These are phyloP conservation scores for Holothuria leucospilota DNA, from an alignment of 53 echinoderm and acorn worm species.

Conservation along the genomic window DNA sequence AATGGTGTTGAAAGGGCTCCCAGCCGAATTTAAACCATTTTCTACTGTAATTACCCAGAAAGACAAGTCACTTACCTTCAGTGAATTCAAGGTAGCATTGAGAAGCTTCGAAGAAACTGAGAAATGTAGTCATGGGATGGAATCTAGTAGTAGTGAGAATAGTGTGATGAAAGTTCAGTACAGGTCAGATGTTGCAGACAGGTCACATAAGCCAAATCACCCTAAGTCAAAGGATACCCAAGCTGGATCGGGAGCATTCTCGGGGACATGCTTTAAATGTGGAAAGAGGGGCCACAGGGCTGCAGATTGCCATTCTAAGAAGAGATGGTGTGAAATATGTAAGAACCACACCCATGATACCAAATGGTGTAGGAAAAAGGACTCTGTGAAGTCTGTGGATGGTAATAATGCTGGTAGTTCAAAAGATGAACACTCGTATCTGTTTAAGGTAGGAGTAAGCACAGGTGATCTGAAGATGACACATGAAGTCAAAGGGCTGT, in stretches of 20 bases:
- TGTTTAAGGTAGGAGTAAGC: slow-evolving; percentile 16
- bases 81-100: not conserved
- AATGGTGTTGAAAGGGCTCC: slow-evolving; percentile 59
- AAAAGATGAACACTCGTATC: not conserved
- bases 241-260: too few relatives aligned
- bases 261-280: too few relatives aligned
- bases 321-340: slow-evolving; percentile 16
- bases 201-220: too few relatives aligned
- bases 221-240: too few relatives aligned
- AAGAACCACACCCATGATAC: not conserved
- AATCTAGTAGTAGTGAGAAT: too few relatives aligned
- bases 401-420: too few relatives aligned
- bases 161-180: too few relatives aligned
- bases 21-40: slow-evolving; percentile 45
- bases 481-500: slow-evolving; percentile 11
- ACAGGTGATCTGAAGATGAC: not conserved
- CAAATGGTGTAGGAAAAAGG: not conserved
- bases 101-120: slow-evolving; percentile 34
- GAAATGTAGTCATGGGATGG: too few relatives aligned
- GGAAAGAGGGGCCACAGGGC: too few relatives aligned
- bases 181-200: too few relatives aligned
- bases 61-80: not conserved
- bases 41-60: slow-evolving; percentile 31
- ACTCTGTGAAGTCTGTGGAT: not conserved
- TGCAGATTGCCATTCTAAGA: too few relatives aligned